Evolutionary conservation across 2,113 vertebrate genomes (phyloP).

Genomic region (Struthidea cinerea): DNA sequence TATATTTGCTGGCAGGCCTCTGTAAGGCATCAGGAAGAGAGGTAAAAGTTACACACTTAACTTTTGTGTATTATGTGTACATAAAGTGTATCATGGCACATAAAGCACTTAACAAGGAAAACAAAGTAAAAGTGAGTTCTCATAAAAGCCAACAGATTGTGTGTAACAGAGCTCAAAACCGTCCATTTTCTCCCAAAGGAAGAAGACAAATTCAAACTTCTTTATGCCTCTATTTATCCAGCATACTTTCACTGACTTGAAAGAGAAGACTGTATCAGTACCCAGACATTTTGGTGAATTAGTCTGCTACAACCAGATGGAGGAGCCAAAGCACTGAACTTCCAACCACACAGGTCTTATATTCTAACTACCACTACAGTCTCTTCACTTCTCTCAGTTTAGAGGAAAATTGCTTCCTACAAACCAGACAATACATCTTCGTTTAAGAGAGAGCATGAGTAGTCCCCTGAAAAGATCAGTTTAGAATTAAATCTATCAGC

Average conservation of each 20-base stretch:
- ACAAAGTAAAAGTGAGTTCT: neutral
- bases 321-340: slow-evolving; percentile 44
- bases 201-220: neutral
- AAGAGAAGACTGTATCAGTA: neutral
- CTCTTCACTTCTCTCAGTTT: neutral
- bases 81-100: neutral
- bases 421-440: neutral
- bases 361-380: neutral
- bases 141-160: neutral
- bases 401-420: neutral
- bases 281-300: neutral
- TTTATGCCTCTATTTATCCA: neutral
- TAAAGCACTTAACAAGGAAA: neutral
- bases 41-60: neutral
- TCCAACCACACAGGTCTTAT: neutral
- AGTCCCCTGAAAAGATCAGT: neutral
- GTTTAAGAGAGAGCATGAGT: neutral
- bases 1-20: slow-evolving; percentile 93
- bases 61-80: no score
- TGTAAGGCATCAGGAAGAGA: slow-evolving; percentile 54
- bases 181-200: neutral
- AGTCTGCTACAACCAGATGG: slow-evolving; percentile 24
- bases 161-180: neutral
- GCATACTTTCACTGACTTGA: neutral
- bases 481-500: neutral